Conservation (phyloP, 2,113 vertebrate genomes). For the Boulengerochromis microlepis region DNA sequence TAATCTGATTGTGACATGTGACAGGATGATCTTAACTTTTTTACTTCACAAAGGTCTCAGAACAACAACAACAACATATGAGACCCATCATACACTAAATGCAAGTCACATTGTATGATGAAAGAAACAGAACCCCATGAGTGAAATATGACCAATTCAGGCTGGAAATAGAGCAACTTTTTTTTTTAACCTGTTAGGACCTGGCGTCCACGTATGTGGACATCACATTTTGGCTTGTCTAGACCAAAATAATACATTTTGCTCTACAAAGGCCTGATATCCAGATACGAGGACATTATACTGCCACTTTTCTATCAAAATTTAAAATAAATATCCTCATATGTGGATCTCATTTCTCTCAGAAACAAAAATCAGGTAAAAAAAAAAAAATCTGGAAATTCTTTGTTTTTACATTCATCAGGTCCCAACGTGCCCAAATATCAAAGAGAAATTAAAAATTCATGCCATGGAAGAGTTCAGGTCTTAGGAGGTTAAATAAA, state of each 20-base stretch:
- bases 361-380: background rate
- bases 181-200: background rate
- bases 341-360: background rate
- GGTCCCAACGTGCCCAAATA: background rate
- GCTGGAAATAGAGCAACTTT: background rate
- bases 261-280: background rate
- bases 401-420: background rate
- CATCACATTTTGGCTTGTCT: background rate
- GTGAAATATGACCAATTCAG: background rate
- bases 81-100: background rate
- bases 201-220: background rate
- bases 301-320: background rate
- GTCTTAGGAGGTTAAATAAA: background rate
- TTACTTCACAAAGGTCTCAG: background rate
- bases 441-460: background rate
- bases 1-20: background rate
- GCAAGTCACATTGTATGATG: background rate
- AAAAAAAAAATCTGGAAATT: background rate
- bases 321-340: rapidly evolving
- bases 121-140: background rate
- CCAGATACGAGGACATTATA: background rate
- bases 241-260: background rate
- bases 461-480: background rate
- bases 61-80: background rate
- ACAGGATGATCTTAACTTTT: background rate